phyloP scores from a whole-genome alignment of 2,888 invertebrate species.

The Synanthedon andrenaeformis region DNA sequence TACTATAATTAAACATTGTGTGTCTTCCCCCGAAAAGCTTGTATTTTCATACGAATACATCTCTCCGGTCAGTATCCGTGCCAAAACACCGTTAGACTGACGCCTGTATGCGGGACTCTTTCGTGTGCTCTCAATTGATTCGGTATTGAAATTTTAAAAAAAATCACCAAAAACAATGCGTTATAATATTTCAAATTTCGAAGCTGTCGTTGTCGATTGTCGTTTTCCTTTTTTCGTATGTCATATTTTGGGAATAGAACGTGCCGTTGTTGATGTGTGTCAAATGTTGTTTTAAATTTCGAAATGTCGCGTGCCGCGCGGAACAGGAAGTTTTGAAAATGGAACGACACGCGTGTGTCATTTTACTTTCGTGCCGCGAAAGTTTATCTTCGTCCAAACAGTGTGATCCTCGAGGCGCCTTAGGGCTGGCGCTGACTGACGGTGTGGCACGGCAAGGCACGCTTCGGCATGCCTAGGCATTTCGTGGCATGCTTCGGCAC shows the following conservation, averaged over 20 bases:
- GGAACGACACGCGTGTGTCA: slow-evolving; percentile 19
- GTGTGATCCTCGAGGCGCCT: slow-evolving; percentile 13
- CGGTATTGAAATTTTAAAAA: slow-evolving; percentile 21
- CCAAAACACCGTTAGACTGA: slow-evolving; percentile 37
- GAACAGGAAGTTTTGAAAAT: slow-evolving; percentile 33
- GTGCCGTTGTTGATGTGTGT: background rate
- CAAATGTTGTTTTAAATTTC: slow-evolving; percentile 17
- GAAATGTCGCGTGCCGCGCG: slow-evolving; percentile 16
- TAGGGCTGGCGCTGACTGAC: background rate
- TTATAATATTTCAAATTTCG: slow-evolving; percentile 1
- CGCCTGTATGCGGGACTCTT: slow-evolving; percentile 43
- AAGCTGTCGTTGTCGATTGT: background rate
- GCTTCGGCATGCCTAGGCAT: background rate
- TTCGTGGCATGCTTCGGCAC: no score
- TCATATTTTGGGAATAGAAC: background rate
- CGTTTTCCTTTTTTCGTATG: background rate
- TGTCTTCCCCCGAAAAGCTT: slow-evolving; percentile 46
- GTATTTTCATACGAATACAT: slow-evolving; percentile 39
- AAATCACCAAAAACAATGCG: no score
- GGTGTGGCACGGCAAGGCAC: no score
- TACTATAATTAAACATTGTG: slow-evolving; percentile 43
- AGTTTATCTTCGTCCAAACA: slow-evolving; percentile 15
- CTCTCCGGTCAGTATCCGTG: slow-evolving; percentile 43
- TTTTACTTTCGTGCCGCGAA: slow-evolving; percentile 32
- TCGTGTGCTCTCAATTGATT: slow-evolving; percentile 33